These are phyloP conservation scores for Pelusios castaneus DNA, from an alignment of 2,113 vertebrate genomes.

Conservation along the genomic window DNA sequence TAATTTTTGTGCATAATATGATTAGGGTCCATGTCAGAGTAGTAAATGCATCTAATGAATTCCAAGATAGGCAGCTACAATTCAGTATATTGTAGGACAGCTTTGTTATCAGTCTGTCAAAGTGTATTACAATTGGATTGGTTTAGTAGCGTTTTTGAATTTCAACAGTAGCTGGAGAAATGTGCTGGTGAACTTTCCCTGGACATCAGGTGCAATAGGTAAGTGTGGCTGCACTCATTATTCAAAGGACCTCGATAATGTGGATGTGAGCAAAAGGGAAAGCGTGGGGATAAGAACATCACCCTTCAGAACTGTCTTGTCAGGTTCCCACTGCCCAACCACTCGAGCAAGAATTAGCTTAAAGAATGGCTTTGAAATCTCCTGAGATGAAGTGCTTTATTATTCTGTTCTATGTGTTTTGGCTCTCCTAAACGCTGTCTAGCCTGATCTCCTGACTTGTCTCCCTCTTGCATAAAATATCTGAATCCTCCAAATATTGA, in stretches of 20 bases:
- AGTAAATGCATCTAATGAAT: not conserved
- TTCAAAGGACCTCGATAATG: not conserved
- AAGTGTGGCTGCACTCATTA: not conserved
- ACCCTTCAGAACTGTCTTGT: not conserved
- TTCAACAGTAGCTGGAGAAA: not conserved
- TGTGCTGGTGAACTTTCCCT: not conserved
- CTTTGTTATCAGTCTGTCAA: not conserved
- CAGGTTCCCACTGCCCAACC: not conserved
- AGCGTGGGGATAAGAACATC: not conserved
- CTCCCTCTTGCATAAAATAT: constrained; percentile 28
- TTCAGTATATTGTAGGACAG: not conserved
- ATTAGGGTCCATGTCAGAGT: not conserved
- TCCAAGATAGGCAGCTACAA: not conserved
- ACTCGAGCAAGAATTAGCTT: not conserved
- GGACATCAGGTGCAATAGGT: not conserved
- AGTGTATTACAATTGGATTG: not conserved
- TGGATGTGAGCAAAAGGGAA: not conserved
- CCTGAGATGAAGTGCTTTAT: not conserved
- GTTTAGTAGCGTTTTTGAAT: not conserved
- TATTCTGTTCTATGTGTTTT: not conserved
- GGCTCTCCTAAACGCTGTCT: not conserved
- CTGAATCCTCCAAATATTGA: constrained; percentile 59
- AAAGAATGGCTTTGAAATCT: not conserved
- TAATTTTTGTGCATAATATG: rapidly evolving
- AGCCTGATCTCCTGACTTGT: not conserved